Base-by-base conservation (phyloP, 2,113 vertebrate genomes). In the Leptobrachium ailaonicum region DNA sequence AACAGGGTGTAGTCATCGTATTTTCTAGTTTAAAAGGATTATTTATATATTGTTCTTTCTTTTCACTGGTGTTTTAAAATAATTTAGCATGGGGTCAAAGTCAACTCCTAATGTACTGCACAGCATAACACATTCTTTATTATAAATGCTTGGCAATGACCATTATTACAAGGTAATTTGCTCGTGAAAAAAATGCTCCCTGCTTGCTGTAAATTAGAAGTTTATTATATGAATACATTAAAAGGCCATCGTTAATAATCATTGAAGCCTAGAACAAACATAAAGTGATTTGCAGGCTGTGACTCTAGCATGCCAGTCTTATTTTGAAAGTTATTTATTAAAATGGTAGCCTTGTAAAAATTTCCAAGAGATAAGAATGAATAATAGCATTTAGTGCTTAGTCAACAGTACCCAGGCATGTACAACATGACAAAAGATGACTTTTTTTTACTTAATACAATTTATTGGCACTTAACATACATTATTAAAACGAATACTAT, bases 251-350 rank as follows among this genome's bases (percentile, higher is more conserved):
- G 58, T 82, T 87, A 88, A 83, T 76, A 87, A 86, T 82, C 83
- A 88, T 71, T 82, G 84, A 84, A 77, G 75, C 73, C 77, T 32
- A 14, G 54, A 88, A 84, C 40, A 84, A 69, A 85, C 84, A 86
- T 75, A 73, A 14, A 85, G 83, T 87, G 82, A 85, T 83, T 84
- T 87, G 6, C 60, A 82, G 83, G 67, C 83, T 86, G 87, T 82
- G 69, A 82, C 63, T 88, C 60, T 75, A 83, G 85, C 82, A 79
- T 66, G 84, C 41, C 9, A 85, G 63, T 73, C 73, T 87, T 70
- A 42, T 87, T 80, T 88, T 54, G 64, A 86, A 74, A 66, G 72
- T 83, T 76, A 85, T 87, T 83, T 85, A 86, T 85, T 85, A 85
- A 83, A 87, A 85, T 83, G 13, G 47, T 50, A 50, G 47, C 8